Evolutionary conservation across 2,113 vertebrate species (phyloP).

Genomic region (Seriola quinqueradiata): DNA sequence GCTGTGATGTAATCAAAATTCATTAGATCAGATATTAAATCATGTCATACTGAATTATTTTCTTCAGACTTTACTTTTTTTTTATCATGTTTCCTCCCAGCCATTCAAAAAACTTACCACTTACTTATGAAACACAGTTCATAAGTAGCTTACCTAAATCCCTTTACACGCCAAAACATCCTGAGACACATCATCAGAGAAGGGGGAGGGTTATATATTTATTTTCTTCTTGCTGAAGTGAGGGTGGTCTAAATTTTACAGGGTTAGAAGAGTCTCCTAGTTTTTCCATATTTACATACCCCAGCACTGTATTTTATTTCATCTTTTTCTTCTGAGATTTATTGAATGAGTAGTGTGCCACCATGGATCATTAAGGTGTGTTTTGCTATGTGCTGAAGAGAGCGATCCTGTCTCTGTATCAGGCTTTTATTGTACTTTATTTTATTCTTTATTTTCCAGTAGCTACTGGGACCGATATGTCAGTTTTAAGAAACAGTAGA

Average conservation of each 20-base stretch:
- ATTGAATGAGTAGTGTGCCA: too few relatives aligned
- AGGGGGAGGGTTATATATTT: background rate
- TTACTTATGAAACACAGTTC: background rate
- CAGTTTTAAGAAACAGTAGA: background rate
- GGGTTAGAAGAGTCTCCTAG: background rate
- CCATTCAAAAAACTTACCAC: background rate
- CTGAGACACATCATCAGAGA: background rate
- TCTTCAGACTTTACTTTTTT: background rate
- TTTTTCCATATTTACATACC: background rate
- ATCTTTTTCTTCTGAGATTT: background rate
- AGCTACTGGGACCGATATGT: background rate
- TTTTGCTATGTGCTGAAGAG: background rate
- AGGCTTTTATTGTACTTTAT: background rate
- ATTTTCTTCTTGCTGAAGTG: background rate
- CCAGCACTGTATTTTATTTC: background rate
- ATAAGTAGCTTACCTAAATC: conserved; percentile 8
- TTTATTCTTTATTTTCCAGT: background rate
- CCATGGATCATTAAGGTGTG: background rate
- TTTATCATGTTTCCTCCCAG: conserved; percentile 5
- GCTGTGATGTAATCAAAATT: conserved; percentile 1
- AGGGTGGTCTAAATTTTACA: background rate
- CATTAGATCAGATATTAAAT: conserved; percentile 13
- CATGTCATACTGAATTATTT: background rate
- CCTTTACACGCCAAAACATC: background rate
- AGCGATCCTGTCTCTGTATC: background rate